Percentiles rank a stretch among this genome's conserved stretches.
Evolutionary conservation across 1,140 invertebrate genomes (phyloP).

Genomic region (Aradophagus sp.): DNA sequence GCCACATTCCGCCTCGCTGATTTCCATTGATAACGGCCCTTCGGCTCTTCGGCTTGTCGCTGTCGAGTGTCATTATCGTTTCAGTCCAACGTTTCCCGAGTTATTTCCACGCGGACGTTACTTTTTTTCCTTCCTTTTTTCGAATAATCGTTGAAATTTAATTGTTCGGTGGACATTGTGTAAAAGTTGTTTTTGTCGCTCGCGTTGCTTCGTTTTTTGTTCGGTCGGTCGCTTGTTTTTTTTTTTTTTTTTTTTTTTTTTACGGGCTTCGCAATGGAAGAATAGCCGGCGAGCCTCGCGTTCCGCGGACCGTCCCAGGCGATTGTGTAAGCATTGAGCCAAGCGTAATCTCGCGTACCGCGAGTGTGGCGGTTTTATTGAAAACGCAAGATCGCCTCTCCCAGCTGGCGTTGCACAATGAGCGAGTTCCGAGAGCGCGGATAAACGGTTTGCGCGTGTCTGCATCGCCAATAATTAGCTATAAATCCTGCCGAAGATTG

Average conservation of each 20-base stretch:
- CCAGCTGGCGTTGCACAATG: slow-evolving; percentile 52
- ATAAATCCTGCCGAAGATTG: slow-evolving; percentile 58
- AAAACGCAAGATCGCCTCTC: slow-evolving; percentile 54
- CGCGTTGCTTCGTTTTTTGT: too few relatives aligned
- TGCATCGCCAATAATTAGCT: slow-evolving; percentile 62
- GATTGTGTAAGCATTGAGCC: slow-evolving; percentile 48
- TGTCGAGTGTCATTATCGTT: too few relatives aligned
- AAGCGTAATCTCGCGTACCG: slow-evolving; percentile 52
- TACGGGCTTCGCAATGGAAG: slow-evolving; percentile 22
- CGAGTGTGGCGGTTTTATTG: slow-evolving; percentile 53
- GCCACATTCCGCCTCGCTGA: too few relatives aligned
- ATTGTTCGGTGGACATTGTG: slow-evolving; percentile 16
- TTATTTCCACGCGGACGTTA: too few relatives aligned
- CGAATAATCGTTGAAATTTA: slow-evolving; percentile 30
- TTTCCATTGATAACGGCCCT: too few relatives aligned
- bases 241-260: too few relatives aligned
- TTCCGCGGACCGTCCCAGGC: slow-evolving; percentile 46
- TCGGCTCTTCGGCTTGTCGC: too few relatives aligned
- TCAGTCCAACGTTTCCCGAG: too few relatives aligned
- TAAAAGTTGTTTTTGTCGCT: slow-evolving; percentile 23
- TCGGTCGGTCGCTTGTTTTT: too few relatives aligned
- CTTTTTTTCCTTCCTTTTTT: too few relatives aligned
- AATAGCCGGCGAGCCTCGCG: slow-evolving; percentile 36
- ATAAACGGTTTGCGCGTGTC: slow-evolving; percentile 52
- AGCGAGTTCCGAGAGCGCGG: slow-evolving; percentile 47